Evolutionary conservation across 2,888 invertebrate species (phyloP).

Genomic region (Gisinianus flammeolus): DNA sequence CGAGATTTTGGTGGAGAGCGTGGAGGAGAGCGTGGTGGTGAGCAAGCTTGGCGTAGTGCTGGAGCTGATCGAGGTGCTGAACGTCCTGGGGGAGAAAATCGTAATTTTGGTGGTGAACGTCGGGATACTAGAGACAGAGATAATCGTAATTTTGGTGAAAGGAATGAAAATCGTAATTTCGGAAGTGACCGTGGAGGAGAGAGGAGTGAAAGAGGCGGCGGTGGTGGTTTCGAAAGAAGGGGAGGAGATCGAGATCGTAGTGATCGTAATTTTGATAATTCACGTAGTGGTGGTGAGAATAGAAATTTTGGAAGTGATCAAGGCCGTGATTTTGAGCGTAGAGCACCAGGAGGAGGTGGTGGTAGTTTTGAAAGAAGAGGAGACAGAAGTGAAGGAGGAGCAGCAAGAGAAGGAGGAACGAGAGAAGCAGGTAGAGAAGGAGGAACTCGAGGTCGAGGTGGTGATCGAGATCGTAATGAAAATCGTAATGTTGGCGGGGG

Average conservation of each 20-base stretch:
- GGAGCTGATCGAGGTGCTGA: conserved; percentile 23
- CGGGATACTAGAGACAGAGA: conserved; percentile 16
- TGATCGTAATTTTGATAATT: conserved; percentile 29
- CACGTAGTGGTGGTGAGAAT: conserved; percentile 26
- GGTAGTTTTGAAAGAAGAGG: conserved; percentile 32
- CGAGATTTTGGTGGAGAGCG: conserved; percentile 39
- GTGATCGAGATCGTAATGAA: conserved; percentile 29
- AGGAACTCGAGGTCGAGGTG: conserved; percentile 28
- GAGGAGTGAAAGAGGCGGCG: conserved; percentile 45
- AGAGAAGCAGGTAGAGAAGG: conserved; percentile 39
- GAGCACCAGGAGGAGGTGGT: conserved; percentile 7
- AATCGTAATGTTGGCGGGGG: conserved; percentile 29
- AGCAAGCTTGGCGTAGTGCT: neutral
- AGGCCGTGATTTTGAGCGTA: conserved; percentile 24
- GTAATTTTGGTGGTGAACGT: conserved; percentile 30
- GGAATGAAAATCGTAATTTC: conserved; percentile 31
- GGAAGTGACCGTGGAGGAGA: conserved; percentile 31
- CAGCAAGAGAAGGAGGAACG: neutral
- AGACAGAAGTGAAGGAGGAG: neutral
- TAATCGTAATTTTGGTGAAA: conserved; percentile 8
- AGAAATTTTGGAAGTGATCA: conserved; percentile 30
- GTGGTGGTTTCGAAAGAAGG: conserved; percentile 29
- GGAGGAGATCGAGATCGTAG: conserved; percentile 50
- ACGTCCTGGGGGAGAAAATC: conserved; percentile 35
- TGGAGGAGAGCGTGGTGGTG: neutral